Conservation (phyloP, 2,113 vertebrate species). For the Climacteris rufus region DNA sequence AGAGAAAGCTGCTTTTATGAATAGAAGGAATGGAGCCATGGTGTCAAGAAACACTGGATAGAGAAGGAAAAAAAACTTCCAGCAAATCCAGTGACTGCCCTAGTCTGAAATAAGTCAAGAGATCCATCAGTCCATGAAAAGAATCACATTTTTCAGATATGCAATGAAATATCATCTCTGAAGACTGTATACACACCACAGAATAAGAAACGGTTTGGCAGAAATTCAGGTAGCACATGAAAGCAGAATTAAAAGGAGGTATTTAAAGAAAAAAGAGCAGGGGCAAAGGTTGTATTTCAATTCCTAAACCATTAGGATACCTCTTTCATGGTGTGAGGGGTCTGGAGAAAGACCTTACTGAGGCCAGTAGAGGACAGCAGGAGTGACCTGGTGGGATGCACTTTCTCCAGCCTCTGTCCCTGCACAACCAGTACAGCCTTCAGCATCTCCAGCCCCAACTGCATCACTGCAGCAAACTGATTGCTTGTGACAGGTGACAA, state of each 20-base stretch:
- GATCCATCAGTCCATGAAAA: neutral
- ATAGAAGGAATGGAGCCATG: neutral
- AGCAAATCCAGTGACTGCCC: neutral
- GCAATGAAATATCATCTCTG: neutral
- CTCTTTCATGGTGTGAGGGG: neutral
- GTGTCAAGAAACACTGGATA: neutral
- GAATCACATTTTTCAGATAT: neutral
- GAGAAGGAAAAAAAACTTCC: neutral
- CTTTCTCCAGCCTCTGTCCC: neutral
- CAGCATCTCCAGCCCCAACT: neutral
- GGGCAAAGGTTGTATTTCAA: neutral
- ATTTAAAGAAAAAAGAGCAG: neutral
- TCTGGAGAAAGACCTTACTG: neutral
- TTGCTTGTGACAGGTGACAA: constrained; percentile 43
- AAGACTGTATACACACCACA: neutral
- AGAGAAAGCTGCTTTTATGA: neutral
- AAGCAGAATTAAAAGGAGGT: neutral
- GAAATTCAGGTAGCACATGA: neutral
- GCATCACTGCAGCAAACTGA: neutral
- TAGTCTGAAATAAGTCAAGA: neutral
- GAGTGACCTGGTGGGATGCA: neutral
- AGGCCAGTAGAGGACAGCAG: neutral
- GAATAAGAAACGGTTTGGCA: neutral
- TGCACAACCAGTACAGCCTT: neutral
- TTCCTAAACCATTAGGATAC: neutral